Percentiles rank a stretch among this genome's conserved stretches.
Conservation (phyloP, 2,797 vertebrate species). For the Anguilla megastoma region DNA sequence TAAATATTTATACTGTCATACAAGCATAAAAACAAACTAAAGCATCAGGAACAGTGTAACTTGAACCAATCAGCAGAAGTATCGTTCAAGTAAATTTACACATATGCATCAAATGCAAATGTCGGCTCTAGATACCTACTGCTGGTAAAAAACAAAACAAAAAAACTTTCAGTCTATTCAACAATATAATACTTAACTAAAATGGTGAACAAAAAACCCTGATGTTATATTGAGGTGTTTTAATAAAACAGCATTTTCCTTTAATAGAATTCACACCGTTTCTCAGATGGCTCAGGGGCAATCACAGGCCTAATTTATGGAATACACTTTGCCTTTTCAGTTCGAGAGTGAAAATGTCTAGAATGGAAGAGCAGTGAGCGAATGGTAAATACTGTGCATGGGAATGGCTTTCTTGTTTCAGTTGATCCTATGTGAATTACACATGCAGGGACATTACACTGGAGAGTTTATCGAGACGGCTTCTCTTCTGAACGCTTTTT, state of each 20-base stretch:
- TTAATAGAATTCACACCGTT: slow-evolving; percentile 13
- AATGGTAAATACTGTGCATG: not conserved
- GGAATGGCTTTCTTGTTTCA: not conserved
- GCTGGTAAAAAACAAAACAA: not conserved
- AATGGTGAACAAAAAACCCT: not conserved
- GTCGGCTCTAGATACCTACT: not conserved
- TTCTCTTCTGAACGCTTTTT: not conserved
- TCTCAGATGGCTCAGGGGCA: slow-evolving; percentile 14
- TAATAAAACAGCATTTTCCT: not conserved
- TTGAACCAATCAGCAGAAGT: not conserved
- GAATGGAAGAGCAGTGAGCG: not conserved
- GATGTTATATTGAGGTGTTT: slow-evolving; percentile 15
- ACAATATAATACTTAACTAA: not conserved
- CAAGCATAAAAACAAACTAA: not conserved
- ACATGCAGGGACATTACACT: not conserved
- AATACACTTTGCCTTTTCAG: not conserved
- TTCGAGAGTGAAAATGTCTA: not conserved
- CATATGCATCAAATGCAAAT: not conserved
- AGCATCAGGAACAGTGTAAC: not conserved
- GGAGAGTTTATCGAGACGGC: not conserved
- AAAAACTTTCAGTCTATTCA: not conserved
- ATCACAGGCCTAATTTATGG: not conserved
- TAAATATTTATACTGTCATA: not conserved
- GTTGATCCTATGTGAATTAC: not conserved
- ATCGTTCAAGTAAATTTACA: not conserved